These are phyloP conservation scores for Baryphthengus martii DNA, from an alignment of 2,113 vertebrate genomes.

Conservation along the genomic window DNA sequence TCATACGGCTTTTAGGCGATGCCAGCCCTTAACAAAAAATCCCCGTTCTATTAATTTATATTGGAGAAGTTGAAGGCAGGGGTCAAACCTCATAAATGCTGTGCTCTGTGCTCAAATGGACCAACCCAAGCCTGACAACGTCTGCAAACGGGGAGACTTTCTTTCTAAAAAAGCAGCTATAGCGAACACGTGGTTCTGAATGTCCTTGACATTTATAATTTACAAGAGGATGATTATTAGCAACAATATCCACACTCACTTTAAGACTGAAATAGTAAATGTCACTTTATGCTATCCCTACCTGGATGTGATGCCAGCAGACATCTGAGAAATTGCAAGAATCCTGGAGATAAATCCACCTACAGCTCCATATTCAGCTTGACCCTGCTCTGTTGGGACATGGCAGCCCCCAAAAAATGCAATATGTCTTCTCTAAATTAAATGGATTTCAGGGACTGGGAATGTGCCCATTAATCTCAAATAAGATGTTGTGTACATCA, in stretches of 20 bases:
- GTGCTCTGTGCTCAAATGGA: not conserved
- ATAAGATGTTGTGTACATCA: conserved; percentile 32
- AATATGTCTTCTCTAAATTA: not conserved
- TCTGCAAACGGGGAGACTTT: not conserved
- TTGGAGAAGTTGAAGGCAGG: not conserved
- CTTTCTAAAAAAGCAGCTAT: not conserved
- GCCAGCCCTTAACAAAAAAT: not conserved
- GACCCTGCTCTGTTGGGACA: not conserved
- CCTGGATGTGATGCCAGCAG: conserved; percentile 30
- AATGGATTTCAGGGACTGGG: conserved; percentile 52
- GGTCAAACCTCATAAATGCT: not conserved
- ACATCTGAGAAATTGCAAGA: conserved; percentile 36
- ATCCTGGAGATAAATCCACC: conserved; percentile 23
- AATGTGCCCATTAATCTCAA: conserved; percentile 64
- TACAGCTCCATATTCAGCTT: not conserved
- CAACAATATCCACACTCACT: conserved; percentile 50
- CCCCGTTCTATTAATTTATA: not conserved
- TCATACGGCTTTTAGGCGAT: not conserved
- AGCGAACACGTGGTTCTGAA: not conserved
- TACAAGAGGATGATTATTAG: conserved; percentile 62
- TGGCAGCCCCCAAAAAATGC: conserved; percentile 17
- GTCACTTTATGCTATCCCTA: conserved; percentile 29
- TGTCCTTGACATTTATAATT: conserved; percentile 71
- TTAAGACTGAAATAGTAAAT: conserved; percentile 41
- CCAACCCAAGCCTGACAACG: not conserved